phyloP scores from a whole-genome alignment of 1,140 invertebrate species.

The Aphis gossypii region DNA sequence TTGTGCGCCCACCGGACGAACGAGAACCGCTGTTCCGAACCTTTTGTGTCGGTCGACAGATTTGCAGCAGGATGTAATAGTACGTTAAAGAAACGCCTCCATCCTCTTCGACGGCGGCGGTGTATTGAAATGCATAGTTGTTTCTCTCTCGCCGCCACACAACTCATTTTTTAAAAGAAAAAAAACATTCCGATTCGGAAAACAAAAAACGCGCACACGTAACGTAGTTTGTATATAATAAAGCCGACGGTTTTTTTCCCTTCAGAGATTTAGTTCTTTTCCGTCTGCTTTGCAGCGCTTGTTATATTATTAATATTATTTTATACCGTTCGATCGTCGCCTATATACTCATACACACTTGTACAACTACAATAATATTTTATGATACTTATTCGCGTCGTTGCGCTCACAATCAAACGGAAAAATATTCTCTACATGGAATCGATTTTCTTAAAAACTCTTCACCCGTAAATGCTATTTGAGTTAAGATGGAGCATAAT shows the following conservation, averaged over 20 bases:
- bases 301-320: neutral
- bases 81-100: constrained; percentile 57
- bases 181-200: constrained; percentile 16
- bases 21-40: constrained; percentile 37
- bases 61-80: constrained; percentile 57
- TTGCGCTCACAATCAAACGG: neutral
- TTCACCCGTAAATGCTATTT: neutral
- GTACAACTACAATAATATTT: neutral
- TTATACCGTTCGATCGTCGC: neutral
- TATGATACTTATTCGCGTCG: neutral
- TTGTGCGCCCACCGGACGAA: constrained; percentile 55
- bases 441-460: neutral
- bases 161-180: constrained; percentile 27
- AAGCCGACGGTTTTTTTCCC: constrained; percentile 10
- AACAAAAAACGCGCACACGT: constrained; percentile 3
- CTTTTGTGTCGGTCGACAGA: constrained; percentile 57
- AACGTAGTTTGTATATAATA: neutral
- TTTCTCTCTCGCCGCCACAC: constrained; percentile 32
- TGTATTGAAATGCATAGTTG: constrained; percentile 27
- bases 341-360: neutral
- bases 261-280: neutral
- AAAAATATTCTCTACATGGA: neutral
- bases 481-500: neutral
- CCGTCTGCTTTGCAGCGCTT: neutral
- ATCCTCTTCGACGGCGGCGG: constrained; percentile 44